Evolutionary conservation across 2,113 vertebrate genomes (phyloP), one percentile per base, ranked within the genome.

Genomic region (Triplophysa siluroides): DNA sequence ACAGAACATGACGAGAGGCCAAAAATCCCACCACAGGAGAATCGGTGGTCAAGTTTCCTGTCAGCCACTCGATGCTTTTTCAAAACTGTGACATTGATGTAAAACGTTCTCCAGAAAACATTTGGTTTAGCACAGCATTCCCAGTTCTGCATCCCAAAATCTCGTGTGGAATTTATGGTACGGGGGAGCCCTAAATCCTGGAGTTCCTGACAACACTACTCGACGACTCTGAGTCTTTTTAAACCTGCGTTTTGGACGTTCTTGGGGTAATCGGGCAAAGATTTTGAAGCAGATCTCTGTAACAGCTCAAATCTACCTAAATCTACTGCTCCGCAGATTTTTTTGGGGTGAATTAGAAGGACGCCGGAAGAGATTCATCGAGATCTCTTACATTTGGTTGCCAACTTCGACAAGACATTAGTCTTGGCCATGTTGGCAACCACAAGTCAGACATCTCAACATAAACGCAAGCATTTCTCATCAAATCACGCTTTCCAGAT

Each of bases 81-180:
- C 86, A 33, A 75, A 75, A 72, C 33, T 83, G 82, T 74, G 78
- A 89, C 87, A 88, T 87, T 91, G 89, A 92, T 91, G 85, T 89
- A 90, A 87, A 88, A 91, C 89, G 88, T 92, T 88, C 84, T 88
- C 84, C 82, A 88, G 87, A 91, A 92, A 92, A 92, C 91, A 92
- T 93, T 91, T 92, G 90, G 89, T 91, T 93, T 91, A 91, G 90
- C 83, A 41, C 87, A 91, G 87, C 90, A 90, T 89, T 91, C 86
- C 86, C 76, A 76, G 81, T 87, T 89, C 88, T 84, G 85, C 85
- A 91, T 91, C 86, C 89, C 89, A 90, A 93, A 91, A 90, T 92
- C 88, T 92, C 86, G 85, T 77, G 83, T 82, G 81, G 88, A 86
- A 92, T 93, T 93, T 93, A 92, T 90, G 89, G 86, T 83, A 84